These are phyloP conservation scores for Numenius phaeopus DNA, from an alignment of 2,797 vertebrate genomes.

Conservation along the genomic window DNA sequence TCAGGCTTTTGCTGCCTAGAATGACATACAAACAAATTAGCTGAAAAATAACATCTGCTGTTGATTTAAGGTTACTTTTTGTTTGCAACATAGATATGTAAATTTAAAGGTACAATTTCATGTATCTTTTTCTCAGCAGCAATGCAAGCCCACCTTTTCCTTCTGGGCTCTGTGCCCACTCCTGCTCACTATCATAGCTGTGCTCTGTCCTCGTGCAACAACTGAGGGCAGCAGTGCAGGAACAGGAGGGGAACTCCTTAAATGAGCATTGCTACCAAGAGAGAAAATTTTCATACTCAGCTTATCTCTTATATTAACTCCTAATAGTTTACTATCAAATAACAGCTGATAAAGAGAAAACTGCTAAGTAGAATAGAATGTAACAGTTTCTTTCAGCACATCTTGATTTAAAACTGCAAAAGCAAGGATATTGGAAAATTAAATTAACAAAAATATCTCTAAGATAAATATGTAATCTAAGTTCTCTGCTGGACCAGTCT, in stretches of 20 bases:
- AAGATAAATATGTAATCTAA: neutral
- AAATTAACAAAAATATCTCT: neutral
- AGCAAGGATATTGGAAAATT: neutral
- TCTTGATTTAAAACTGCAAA: neutral
- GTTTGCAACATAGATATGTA: neutral
- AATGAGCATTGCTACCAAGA: neutral
- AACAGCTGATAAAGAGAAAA: neutral
- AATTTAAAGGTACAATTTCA: slow-evolving; percentile 51
- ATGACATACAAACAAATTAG: slow-evolving; percentile 29
- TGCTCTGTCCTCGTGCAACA: neutral
- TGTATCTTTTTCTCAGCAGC: neutral
- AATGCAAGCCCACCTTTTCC: neutral
- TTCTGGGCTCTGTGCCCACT: neutral
- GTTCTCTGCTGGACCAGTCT: neutral
- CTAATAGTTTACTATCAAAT: neutral
- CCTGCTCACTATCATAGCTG: neutral
- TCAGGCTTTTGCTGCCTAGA: slow-evolving; percentile 60
- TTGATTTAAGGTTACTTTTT: slow-evolving; percentile 5
- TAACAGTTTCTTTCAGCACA: neutral
- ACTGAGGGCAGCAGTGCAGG: neutral
- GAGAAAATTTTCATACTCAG: neutral
- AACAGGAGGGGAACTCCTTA: neutral
- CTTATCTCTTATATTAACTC: neutral
- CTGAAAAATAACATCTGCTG: slow-evolving; percentile 29
- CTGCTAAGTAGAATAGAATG: neutral